A percentile compares a stretch with the other conserved stretches of the same genome.
Conservation (phyloP, 1,140 invertebrate genomes). For the Meloidogyne exigua region DNA sequence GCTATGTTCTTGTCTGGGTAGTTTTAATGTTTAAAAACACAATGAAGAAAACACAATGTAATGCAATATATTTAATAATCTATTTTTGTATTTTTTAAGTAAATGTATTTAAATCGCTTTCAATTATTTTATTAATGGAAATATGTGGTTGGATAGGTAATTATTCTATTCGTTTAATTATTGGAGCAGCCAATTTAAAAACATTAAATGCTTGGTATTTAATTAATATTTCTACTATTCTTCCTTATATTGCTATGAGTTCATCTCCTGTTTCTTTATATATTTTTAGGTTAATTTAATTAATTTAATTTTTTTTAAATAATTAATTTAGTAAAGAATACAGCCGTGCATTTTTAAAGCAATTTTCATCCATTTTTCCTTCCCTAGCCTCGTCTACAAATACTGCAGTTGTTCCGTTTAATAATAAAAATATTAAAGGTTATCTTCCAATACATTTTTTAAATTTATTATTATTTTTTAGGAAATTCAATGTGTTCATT, state of each 20-base stretch:
- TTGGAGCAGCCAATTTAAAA: slow-evolving; percentile 11
- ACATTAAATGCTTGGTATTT: slow-evolving; percentile 14
- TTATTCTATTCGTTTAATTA: slow-evolving; percentile 13
- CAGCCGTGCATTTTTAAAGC: neutral
- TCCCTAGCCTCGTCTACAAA: neutral
- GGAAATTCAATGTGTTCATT: neutral
- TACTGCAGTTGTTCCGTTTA: neutral
- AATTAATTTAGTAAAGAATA: neutral
- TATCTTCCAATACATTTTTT: neutral
- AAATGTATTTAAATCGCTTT: slow-evolving; percentile 24
- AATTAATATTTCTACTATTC: slow-evolving; percentile 17
- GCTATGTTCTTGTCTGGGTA: slow-evolving; percentile 15
- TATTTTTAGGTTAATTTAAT: slow-evolving; percentile 3
- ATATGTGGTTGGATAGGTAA: slow-evolving; percentile 18
- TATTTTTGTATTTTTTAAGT: slow-evolving; percentile 1
- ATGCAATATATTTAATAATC: neutral
- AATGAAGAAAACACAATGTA: slow-evolving; percentile 20
- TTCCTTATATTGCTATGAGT: slow-evolving; percentile 14
- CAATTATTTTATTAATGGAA: slow-evolving; percentile 17
- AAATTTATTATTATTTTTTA: neutral
- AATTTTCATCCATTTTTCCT: neutral
- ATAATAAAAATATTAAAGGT: neutral
- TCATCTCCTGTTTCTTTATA: slow-evolving; percentile 13
- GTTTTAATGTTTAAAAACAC: neutral
- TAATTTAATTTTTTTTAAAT: neutral